Base-by-base conservation (phyloP, 2,113 vertebrate species). In the Otis tarda region DNA sequence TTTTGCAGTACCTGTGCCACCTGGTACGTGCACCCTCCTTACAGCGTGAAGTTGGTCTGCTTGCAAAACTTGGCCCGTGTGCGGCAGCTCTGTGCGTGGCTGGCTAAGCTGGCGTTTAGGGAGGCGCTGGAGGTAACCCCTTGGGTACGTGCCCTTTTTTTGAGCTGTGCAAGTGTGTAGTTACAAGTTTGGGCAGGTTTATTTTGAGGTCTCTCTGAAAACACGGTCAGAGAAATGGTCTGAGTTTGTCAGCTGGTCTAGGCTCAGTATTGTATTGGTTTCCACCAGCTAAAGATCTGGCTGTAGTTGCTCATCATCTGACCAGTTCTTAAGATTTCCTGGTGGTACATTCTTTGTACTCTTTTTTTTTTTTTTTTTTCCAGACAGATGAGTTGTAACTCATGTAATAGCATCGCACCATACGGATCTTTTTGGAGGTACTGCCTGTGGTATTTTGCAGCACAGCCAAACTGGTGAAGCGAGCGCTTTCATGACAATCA, bases 391-490 rank as follows among this genome's bases (percentile, higher is more conserved):
- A 80, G n/a, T 25, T 95, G 41, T 67, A 52, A 52, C 87, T 90
- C 73, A 4, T 86, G 75, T 59, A 83, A 43, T 12, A 76, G 39
- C 4, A 2, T 53, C 89, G 71, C 83, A 50, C 33, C 90, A 87
- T 90, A 77, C 37, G 92, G 95, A 93, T 94, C 63, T 20, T 76
- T 94, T 73, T 94, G 78, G 78, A 77, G 85, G 89, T 82, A n/a
- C 65, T 35, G 65, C 86, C 86, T 71, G 13, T 92, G 95, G 95
- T 92, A 41, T 87, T 93, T 82, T 65, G 67, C 83, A 90, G 83
- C 3, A 1, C 43, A 59, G 89, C 93, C 94, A 83, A 20, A 45
- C 70, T 52, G 80, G 87, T 83, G 92, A 70, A 86, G 57, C 17
- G 71, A 96, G 64, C 17, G 50, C 65, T 95, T 93, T 92, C 87